A percentile compares a stretch with the other conserved stretches of the same genome.
Evolutionary conservation across 2,797 vertebrate genomes (phyloP).

Genomic region (Coregonus suidteri): DNA sequence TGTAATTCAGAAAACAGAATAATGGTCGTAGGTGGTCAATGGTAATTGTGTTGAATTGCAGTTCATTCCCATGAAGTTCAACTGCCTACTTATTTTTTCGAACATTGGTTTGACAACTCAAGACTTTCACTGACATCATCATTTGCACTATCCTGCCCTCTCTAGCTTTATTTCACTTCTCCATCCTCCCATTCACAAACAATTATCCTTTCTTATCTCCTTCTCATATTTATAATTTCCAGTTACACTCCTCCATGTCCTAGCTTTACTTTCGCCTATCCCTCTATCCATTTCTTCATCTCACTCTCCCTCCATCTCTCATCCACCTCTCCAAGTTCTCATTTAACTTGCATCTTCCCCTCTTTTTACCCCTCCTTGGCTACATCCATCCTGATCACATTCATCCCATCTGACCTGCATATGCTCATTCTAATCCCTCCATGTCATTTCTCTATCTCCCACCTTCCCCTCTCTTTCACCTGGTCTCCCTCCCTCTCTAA

Average conservation of each 20-base stretch:
- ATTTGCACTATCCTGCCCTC: not conserved
- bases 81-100: not conserved
- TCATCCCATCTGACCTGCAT: not conserved
- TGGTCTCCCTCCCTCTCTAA: not conserved
- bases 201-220: not conserved
- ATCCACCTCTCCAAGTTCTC: not conserved
- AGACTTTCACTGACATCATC: not conserved
- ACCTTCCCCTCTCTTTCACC: not conserved
- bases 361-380: not conserved
- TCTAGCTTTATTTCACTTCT: not conserved
- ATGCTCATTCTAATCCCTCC: not conserved
- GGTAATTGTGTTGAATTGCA: not conserved
- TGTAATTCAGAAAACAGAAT: too few relatives aligned
- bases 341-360: not conserved
- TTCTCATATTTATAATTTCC: not conserved
- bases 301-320: not conserved
- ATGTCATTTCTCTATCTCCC: not conserved
- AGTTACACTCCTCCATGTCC: conserved; percentile 1
- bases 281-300: conserved; percentile 1
- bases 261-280: not conserved
- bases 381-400: not conserved
- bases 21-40: too few relatives aligned
- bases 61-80: not conserved
- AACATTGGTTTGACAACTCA: not conserved
- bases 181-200: not conserved